Conservation (phyloP, 2,113 vertebrate species). For the Tricholaema leucomelas region DNA sequence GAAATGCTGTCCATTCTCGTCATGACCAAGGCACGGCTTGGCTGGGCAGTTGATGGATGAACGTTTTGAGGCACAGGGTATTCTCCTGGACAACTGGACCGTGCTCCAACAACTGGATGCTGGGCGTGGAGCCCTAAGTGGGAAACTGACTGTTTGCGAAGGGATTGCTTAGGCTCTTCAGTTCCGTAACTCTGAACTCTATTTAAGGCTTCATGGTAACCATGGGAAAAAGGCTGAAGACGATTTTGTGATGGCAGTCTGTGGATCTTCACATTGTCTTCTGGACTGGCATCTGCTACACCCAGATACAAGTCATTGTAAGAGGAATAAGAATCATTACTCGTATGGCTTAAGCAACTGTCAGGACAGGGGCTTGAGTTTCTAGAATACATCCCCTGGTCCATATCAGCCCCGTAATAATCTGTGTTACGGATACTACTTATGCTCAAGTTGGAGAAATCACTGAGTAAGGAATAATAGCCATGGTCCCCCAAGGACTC, state of each 20-base stretch:
- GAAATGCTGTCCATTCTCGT: slow-evolving; percentile 98
- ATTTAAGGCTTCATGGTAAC: slow-evolving; percentile 91
- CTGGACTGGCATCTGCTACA: slow-evolving; percentile 87
- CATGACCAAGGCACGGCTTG: slow-evolving; percentile 94
- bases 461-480: slow-evolving; percentile 95
- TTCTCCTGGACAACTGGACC: slow-evolving; percentile 93
- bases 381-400: slow-evolving; percentile 85
- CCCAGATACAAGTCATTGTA: slow-evolving; percentile 93
- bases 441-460: slow-evolving; percentile 94
- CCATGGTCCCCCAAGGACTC: slow-evolving; percentile 93
- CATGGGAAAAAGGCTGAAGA: slow-evolving; percentile 90
- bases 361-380: slow-evolving; percentile 90
- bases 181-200: slow-evolving; percentile 91
- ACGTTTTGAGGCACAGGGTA: slow-evolving; percentile 86
- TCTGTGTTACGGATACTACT: slow-evolving; percentile 90
- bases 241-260: slow-evolving; percentile 84
- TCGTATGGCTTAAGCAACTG: slow-evolving; percentile 91
- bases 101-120: slow-evolving; percentile 83
- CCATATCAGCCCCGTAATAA: slow-evolving; percentile 92
- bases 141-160: slow-evolving; percentile 86
- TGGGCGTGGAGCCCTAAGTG: slow-evolving; percentile 89
- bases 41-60: slow-evolving; percentile 85
- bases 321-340: slow-evolving; percentile 92
- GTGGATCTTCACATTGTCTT: slow-evolving; percentile 88
- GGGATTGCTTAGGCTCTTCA: slow-evolving; percentile 90